Conservation (phyloP, 2,888 invertebrate species). For the Nomada fabriciana region DNA sequence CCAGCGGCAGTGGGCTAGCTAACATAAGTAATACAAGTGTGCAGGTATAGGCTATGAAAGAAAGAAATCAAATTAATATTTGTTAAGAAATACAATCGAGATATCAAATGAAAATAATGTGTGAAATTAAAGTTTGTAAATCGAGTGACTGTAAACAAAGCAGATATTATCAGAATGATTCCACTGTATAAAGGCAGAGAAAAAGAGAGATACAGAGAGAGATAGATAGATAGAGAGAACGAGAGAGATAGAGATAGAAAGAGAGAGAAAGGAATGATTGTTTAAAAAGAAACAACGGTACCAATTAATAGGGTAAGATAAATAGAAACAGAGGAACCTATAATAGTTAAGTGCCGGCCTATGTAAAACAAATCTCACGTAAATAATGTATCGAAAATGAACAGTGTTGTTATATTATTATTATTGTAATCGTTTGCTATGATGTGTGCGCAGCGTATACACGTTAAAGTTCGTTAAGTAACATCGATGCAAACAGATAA, state of each 20-base stretch:
- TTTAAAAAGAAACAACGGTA: conserved; percentile 56
- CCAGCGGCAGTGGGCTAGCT: conserved; percentile 63
- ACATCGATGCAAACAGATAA: conserved; percentile 58
- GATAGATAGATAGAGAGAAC: conserved; percentile 10
- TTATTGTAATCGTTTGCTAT: conserved; percentile 32
- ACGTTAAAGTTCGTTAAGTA: conserved; percentile 29
- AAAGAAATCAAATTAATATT: conserved; percentile 65
- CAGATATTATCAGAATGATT: conserved; percentile 15
- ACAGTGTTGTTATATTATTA: conserved; percentile 14
- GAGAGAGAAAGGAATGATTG: conserved; percentile 18
- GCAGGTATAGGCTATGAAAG: conserved; percentile 64
- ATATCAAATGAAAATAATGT: conserved; percentile 32
- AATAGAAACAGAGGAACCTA: conserved; percentile 72
- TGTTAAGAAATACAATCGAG: conserved; percentile 39
- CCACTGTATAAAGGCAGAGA: conserved; percentile 15
- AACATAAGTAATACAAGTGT: conserved; percentile 63
- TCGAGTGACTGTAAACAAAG: conserved; percentile 15
- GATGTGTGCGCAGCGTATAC: conserved; percentile 34
- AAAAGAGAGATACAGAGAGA: conserved; percentile 9
- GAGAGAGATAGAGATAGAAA: conserved; percentile 19
- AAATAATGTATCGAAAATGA: conserved; percentile 47
- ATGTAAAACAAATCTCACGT: conserved; percentile 64
- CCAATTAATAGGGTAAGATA: conserved; percentile 64
- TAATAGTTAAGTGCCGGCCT: conserved; percentile 74
- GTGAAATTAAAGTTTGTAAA: conserved; percentile 10